Evolutionary conservation across 2,113 vertebrate species (phyloP), one percentile per base, ranked within the genome.

Genomic region (Cariama cristata): DNA sequence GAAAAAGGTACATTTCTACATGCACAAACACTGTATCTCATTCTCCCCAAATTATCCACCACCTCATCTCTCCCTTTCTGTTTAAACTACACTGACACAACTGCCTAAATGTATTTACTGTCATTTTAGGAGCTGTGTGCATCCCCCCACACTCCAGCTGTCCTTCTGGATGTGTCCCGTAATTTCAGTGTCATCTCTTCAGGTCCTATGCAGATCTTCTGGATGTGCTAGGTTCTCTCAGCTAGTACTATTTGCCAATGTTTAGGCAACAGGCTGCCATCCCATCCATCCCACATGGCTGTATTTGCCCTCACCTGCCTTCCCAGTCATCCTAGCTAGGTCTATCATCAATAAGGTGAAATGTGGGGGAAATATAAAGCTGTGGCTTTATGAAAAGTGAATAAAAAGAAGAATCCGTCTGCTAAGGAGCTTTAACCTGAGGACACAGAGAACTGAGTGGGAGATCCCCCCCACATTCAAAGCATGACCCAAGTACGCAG

Each of bases 21-120:
- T 0, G 0, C 10, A 32, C 32, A 62, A 58, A 56, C 0, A 4
- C 15, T 53, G 12, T 59, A 32, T 23, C 14, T 62, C 33, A 14
- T 52, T 66, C 20, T 69, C 26, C 32, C 30, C 52, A 68, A 8
- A 52, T 60, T 42, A 53, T 26, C 19, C n/a, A 14, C 45, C 38
- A 21, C 26, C 8, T 67, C 42, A 28, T 50, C n/a, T 92, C 53
- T 73, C 6, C 12, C 13, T 10, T 77, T 77, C 72, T 56, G 18
- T 56, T 88, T 56, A 87, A 79, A 3, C 49, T 60, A 40, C n/a
- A 50, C 38, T 45, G 72, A 74, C 22, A 73, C 12, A 45, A 13
- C 21, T 26, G 12, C 24, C 71, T 68, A 35, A 47, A 56, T 42
- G 26, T 18, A n/a, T 75, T 91, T 71, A 28, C 20, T 67, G n/a